Base-by-base conservation (phyloP, 2,113 vertebrate genomes). In the Galbula dea region DNA sequence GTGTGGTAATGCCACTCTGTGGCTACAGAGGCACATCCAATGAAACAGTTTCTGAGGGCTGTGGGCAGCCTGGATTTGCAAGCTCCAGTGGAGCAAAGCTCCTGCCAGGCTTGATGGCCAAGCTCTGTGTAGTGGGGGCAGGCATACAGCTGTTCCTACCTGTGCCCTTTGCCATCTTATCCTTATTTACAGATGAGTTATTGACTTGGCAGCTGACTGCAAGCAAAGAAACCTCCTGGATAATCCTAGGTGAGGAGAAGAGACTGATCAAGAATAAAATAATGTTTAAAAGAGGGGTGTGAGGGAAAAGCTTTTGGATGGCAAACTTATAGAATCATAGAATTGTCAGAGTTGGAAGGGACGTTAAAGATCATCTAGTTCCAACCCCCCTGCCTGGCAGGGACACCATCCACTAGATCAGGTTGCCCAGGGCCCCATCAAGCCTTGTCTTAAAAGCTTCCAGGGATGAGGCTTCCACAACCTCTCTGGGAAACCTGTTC, bases 111-210 rank as follows among this genome's bases (percentile, higher is more conserved):
- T 80, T 59, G 34, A n/a, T n/a, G 90, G 89, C 48, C 36, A 77
- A 93, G 26, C 32, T 83, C 37, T 9, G 29, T 52, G 52, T 67
- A 94, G 86, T 26, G 36, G 51, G 30, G 49, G 34, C 78, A 73
- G 37, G 71, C 79, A 94, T 15, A 30, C 23, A 78, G 48, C 32
- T 69, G 9, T 43, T 92, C 15, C 36, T 51, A 86, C 34, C 15
- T 22, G 45, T 32, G 17, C 43, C 29, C 34, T 93, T 86, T 58
- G 16, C 45, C 71, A 62, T 57, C 11, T 54, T 45, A 58, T 52
- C 74, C 24, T 26, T 94, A 83, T 76, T 76, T 95, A 54, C 63
- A 90, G 52, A 82, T 91, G 95, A 95, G 88, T 95, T 93, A 90
- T 14, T 91, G 68, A 55, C 63, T 88, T 85, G 41, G 73, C 66